These are phyloP conservation scores for Muscicapa adusta DNA, from an alignment of 2,113 vertebrate genomes.

Conservation along the genomic window DNA sequence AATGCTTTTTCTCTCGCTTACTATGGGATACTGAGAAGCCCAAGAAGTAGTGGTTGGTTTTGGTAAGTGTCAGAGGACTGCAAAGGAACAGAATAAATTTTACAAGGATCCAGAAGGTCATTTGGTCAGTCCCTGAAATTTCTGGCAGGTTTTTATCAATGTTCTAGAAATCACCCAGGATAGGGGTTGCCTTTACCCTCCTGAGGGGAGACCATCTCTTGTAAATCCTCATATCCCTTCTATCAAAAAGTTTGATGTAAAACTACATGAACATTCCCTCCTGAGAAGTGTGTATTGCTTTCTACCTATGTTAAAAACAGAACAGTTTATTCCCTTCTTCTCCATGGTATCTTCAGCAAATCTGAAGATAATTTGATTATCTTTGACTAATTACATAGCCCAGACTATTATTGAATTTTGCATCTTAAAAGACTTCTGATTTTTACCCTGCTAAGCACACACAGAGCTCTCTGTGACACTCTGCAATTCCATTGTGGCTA, in stretches of 20 bases:
- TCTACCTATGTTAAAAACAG: background rate
- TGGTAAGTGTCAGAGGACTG: background rate
- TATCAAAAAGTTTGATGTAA: background rate
- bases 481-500: background rate
- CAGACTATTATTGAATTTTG: background rate
- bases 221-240: background rate
- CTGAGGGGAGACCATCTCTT: background rate
- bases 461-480: background rate
- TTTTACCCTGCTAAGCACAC: background rate
- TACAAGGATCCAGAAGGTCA: background rate
- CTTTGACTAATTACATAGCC: background rate
- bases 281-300: background rate
- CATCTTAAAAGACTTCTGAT: background rate
- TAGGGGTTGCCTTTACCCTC: background rate
- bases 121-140: background rate
- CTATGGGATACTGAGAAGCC: background rate
- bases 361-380: background rate
- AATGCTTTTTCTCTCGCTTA: background rate
- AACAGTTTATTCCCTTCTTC: background rate
- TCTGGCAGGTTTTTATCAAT: background rate
- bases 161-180: background rate
- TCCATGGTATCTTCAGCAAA: background rate
- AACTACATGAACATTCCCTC: background rate
- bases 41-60: background rate
- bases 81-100: background rate